These are phyloP conservation scores for Drosophila ananassae DNA, from an alignment of 1,140 invertebrate species.

Conservation along the genomic window DNA sequence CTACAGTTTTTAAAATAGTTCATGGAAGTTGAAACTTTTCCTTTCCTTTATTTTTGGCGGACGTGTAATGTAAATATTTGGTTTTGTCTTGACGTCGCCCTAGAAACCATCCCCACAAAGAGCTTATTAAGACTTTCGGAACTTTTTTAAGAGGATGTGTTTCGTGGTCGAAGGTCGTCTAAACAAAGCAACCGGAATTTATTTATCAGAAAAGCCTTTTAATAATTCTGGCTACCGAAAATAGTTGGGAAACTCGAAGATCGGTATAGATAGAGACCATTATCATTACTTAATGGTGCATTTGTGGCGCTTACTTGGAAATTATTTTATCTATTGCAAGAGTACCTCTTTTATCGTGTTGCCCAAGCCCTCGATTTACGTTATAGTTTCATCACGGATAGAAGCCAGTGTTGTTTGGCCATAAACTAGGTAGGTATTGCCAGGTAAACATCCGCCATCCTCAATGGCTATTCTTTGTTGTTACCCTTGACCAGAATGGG, in stretches of 20 bases:
- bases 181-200: neutral
- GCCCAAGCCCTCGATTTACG: neutral
- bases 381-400: neutral
- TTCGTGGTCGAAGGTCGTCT: conserved; percentile 2
- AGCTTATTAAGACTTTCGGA: neutral
- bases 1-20: neutral
- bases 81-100: neutral
- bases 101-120: neutral
- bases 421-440: neutral
- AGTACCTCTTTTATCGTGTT: neutral
- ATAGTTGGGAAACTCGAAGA: neutral
- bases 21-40: neutral
- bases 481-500: neutral
- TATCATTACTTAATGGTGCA: neutral
- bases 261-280: neutral
- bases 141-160: neutral
- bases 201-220: neutral
- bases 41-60: neutral
- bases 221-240: neutral
- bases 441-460: conserved; percentile 17
- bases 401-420: neutral
- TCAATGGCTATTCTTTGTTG: neutral
- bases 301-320: neutral
- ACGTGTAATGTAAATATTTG: conserved; percentile 1
- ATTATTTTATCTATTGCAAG: neutral